phyloP scores from a whole-genome alignment of 1,140 invertebrate genomes.

The Heliconius nattereri region DNA sequence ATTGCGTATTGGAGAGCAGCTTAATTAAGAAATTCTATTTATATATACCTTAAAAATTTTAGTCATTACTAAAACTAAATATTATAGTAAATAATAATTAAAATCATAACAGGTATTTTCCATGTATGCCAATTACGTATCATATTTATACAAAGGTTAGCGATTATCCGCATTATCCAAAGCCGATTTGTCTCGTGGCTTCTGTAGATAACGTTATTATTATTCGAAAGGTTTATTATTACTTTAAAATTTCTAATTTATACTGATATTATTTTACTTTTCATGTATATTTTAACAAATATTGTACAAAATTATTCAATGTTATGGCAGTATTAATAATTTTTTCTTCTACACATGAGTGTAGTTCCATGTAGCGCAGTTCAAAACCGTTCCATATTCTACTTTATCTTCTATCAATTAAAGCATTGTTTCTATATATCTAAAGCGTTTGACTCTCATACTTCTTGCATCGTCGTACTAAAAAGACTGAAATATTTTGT shows the following conservation, averaged over 20 bases:
- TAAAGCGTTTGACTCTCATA: too few relatives aligned
- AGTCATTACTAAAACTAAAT: neutral
- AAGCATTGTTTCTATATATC: neutral
- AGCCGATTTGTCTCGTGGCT: constrained; percentile 2
- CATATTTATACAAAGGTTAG: neutral
- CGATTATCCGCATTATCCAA: neutral
- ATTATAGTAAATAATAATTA: neutral
- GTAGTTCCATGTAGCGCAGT: neutral
- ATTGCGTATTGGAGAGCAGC: too few relatives aligned
- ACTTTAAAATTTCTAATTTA: neutral
- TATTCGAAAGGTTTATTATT: neutral
- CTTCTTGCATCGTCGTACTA: too few relatives aligned
- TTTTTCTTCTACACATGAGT: neutral
- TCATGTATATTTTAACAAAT: too few relatives aligned
- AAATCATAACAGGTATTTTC: neutral
- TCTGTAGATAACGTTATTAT: neutral
- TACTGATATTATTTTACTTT: too few relatives aligned
- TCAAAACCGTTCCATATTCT: too few relatives aligned
- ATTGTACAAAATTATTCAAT: neutral
- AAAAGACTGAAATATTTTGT: too few relatives aligned
- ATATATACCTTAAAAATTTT: neutral
- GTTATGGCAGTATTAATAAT: neutral
- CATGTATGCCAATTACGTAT: neutral
- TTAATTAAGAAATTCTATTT: too few relatives aligned
- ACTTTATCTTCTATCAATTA: neutral